Conservation (phyloP, 1,140 invertebrate genomes). For the Campoletis sonorensis region DNA sequence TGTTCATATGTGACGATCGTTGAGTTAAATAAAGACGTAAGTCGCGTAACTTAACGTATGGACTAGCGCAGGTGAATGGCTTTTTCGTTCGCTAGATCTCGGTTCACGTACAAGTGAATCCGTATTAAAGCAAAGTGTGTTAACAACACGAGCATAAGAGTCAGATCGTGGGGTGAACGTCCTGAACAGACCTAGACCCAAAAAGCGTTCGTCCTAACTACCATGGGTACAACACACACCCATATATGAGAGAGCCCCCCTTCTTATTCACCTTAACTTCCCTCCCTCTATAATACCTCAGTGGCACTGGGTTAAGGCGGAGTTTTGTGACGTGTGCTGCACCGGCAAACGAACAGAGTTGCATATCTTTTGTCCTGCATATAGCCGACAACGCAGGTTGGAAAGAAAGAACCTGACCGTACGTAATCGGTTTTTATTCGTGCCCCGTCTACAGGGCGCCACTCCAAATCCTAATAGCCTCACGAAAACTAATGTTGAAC, state of each 20-base stretch:
- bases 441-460: constrained; percentile 32
- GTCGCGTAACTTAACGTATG: background rate
- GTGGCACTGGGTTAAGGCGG: constrained; percentile 53
- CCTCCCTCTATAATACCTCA: constrained; percentile 5
- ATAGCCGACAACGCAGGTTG: background rate
- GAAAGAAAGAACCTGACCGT: constrained; percentile 36
- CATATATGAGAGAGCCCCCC: background rate
- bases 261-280: background rate
- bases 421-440: constrained; percentile 40
- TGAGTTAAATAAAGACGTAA: background rate
- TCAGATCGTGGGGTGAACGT: constrained; percentile 52
- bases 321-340: constrained; percentile 49
- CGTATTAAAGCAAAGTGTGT: constrained; percentile 45
- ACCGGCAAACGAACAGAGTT: constrained; percentile 22
- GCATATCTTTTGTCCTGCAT: constrained; percentile 41
- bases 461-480: background rate
- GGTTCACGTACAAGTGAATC: background rate
- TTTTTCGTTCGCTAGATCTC: background rate
- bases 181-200: constrained; percentile 55
- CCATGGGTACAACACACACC: constrained; percentile 4
- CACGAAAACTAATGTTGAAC: background rate
- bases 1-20: background rate
- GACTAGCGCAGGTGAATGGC: background rate
- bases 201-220: constrained; percentile 45
- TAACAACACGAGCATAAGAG: constrained; percentile 28